Percentiles rank a stretch among this genome's conserved stretches.
Evolutionary conservation across 2,888 invertebrate genomes (phyloP).

Genomic region (Cryptophagus acutangulus): DNA sequence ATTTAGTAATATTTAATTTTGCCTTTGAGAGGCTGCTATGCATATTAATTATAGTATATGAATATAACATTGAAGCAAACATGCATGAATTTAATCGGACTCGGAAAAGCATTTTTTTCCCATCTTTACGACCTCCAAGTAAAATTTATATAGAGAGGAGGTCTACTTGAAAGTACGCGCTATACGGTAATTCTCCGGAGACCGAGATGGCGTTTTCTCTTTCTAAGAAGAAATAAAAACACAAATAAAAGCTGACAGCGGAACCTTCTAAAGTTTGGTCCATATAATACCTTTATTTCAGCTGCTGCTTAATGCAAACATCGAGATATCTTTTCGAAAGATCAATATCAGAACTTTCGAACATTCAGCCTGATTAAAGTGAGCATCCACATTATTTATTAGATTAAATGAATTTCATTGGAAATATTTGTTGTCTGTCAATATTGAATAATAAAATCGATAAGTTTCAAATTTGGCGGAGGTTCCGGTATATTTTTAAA

Average conservation of each 20-base stretch:
- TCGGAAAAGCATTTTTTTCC: constrained; percentile 4
- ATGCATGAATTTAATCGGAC: constrained; percentile 7
- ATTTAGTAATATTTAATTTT: no score
- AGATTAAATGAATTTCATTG: no score
- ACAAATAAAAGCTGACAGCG: constrained; percentile 36
- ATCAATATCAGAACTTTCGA: background rate
- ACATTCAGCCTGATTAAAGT: no score
- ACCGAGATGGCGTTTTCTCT: constrained; percentile 7
- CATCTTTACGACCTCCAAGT: constrained; percentile 7
- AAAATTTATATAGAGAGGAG: no score
- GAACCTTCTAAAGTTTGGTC: constrained; percentile 19
- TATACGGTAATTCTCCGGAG: constrained; percentile 5
- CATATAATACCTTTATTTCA: constrained; percentile 17
- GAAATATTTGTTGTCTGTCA: no score
- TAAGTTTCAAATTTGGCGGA: no score
- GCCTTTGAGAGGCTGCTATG: no score
- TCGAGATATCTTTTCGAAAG: background rate
- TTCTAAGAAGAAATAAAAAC: constrained; percentile 34
- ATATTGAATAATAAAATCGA: no score
- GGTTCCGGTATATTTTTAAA: no score
- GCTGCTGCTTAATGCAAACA: constrained; percentile 26
- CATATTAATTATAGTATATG: no score
- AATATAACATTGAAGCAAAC: no score
- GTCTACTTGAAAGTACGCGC: constrained; percentile 2
- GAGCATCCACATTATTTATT: no score